Conservation (phyloP, 1,140 invertebrate species). For the Plectus sambesii region DNA sequence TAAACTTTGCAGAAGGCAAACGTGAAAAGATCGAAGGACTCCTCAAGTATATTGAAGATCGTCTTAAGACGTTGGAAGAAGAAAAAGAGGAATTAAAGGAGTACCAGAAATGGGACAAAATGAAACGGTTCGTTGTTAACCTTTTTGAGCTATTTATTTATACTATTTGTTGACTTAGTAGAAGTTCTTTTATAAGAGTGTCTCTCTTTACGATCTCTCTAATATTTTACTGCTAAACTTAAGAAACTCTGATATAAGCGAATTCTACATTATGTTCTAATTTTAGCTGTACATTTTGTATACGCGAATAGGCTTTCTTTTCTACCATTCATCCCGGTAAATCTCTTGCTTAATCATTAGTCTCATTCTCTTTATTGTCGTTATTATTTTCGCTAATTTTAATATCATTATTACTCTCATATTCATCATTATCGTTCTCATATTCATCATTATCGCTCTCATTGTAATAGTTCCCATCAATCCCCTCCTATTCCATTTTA, state of each 20-base stretch:
- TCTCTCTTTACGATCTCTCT: too few species aligned
- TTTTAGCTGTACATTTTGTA: too few species aligned
- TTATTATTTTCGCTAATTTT: not conserved
- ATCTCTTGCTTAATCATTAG: too few species aligned
- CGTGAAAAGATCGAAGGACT: slow-evolving; percentile 95
- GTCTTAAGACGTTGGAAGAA: slow-evolving; percentile 84
- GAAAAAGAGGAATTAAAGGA: slow-evolving; percentile 99
- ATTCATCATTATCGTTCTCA: too few species aligned
- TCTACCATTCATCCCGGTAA: too few species aligned
- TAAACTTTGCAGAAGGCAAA: slow-evolving; percentile 69
- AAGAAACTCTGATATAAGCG: too few species aligned
- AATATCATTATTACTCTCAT: slow-evolving; percentile 16
- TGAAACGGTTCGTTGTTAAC: slow-evolving; percentile 46
- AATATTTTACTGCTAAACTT: too few species aligned
- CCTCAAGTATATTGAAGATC: slow-evolving; percentile 89
- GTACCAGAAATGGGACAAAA: slow-evolving; percentile 97
- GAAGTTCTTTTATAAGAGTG: slow-evolving; percentile 1
- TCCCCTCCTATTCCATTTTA: too few species aligned
- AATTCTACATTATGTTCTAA: too few species aligned
- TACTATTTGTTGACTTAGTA: slow-evolving; percentile 10
- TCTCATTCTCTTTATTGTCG: too few species aligned
- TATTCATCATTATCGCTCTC: slow-evolving; percentile 5
- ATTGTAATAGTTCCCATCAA: too few species aligned
- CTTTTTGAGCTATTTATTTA: slow-evolving; percentile 28
- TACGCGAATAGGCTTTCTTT: too few species aligned